Evolutionary conservation across 2,888 invertebrate species (phyloP).

Genomic region (Labia minor): DNA sequence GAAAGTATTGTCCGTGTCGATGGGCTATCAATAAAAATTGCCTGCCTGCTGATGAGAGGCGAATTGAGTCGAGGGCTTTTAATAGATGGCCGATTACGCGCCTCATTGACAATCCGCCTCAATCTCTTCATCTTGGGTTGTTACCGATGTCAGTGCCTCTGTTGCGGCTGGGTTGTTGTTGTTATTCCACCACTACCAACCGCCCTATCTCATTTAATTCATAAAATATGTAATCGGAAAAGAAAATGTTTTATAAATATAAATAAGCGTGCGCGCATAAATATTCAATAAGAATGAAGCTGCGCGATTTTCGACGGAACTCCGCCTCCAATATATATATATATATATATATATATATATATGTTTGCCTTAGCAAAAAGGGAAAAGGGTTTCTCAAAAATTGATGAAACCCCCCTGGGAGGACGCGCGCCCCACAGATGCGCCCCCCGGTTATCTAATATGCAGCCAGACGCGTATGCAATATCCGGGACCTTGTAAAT

Average conservation of each 20-base stretch:
- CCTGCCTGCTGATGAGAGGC: no score
- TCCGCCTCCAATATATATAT: not conserved
- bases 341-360: no score
- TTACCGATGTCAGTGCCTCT: no score
- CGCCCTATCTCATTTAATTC: no score
- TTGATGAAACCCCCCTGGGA: not conserved
- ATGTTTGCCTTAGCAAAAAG: not conserved
- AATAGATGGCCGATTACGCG: no score
- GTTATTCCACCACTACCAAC: no score
- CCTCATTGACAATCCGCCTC: no score
- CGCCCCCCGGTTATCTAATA: constrained; percentile 9
- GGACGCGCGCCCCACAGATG: not conserved
- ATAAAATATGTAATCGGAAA: constrained; percentile 4
- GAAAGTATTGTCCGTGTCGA: no score
- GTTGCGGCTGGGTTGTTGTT: no score
- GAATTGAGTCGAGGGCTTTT: no score
- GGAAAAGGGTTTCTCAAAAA: constrained; percentile 8
- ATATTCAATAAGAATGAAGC: constrained; percentile 13
- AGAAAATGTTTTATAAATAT: constrained; percentile 13
- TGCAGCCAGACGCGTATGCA: constrained; percentile 7
- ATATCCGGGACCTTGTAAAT: constrained; percentile 13
- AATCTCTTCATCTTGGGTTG: no score
- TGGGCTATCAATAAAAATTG: no score
- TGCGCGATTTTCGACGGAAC: constrained; percentile 4
- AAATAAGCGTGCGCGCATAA: not conserved